Evolutionary conservation across 2,113 vertebrate species (phyloP).

Genomic region (Malurus elegans): DNA sequence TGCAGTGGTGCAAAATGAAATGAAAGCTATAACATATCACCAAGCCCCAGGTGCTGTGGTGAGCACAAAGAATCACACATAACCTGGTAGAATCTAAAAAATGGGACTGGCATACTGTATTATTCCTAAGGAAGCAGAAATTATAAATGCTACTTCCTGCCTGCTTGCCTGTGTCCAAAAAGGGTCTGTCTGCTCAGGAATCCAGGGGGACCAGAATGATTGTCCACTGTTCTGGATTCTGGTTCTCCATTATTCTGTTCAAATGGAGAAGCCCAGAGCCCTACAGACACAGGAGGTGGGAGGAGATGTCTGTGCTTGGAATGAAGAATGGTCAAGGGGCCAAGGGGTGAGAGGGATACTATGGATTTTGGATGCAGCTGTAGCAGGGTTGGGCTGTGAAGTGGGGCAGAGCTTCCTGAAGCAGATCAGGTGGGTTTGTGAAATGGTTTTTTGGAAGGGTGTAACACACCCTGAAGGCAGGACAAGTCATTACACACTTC

Average conservation of each 20-base stretch:
- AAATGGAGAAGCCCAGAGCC: neutral
- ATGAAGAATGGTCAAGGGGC: neutral
- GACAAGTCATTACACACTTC: neutral
- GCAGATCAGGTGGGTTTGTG: neutral
- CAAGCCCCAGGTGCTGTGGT: neutral
- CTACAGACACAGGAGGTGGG: neutral
- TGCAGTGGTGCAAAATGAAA: conserved; percentile 19
- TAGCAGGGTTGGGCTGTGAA: neutral
- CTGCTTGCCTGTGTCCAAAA: neutral
- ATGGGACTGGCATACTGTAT: neutral
- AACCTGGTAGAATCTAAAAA: neutral
- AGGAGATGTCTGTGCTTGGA: neutral
- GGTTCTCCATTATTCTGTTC: neutral
- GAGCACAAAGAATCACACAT: neutral
- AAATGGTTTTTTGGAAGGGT: neutral
- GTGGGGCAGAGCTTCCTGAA: neutral
- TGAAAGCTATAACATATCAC: neutral
- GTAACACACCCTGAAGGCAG: neutral
- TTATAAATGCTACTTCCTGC: neutral
- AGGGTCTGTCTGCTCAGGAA: neutral
- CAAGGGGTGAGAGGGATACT: neutral
- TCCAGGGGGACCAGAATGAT: too few species aligned
- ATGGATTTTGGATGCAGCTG: neutral
- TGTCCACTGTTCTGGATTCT: neutral
- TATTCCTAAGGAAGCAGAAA: neutral